Evolutionary conservation across 2,888 invertebrate genomes (phyloP), one percentile per base, ranked within the genome.

Genomic region (Dolomedes plantarius): DNA sequence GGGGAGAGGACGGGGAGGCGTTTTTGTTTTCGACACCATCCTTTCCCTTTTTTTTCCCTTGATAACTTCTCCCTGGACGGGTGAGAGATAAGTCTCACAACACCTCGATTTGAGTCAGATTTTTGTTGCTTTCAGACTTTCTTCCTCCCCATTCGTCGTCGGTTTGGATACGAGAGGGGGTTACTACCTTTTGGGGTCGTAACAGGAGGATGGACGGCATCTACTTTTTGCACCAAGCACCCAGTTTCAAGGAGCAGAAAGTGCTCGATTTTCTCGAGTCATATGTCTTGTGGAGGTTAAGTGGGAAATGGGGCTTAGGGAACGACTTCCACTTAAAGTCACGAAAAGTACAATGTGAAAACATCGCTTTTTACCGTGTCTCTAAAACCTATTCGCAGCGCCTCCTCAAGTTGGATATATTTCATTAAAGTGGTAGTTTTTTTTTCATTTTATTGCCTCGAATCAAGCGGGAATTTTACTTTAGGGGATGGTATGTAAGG

Each of bases 1-100:
- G 31, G 41, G 69, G 13, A 32, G 31, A 31, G 16, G 67, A 31
- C 23, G 19, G 41, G 29, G 11, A n/a, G 19, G 16, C 62, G 16
- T 79, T 79, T 71, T 79, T 71, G 62, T 79, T 79, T 79, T 41
- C 71, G 3, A 41, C 69, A 27, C 31, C 39, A 79, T 27, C 31
- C 69, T 23, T 41, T 39, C 13, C n/a, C n/a, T n/a, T n/a, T 9
- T 68, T 19, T 19, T 39, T 39, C 39, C 13, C 27, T 64, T 71
- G 79, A 79, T 79, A 79, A 62, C 64, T 79, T 9, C 36, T n/a
- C 62, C 23, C 29, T 23, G 19, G 28, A 64, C 19, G 23, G 31
- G 32, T 41, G 64, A 72, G 39, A 81, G 81, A 81, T 81, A 81
- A 74, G 67, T 74, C 75, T 81, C 81, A 62, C 74, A 74, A 74